Evolutionary conservation across 2,888 invertebrate genomes (phyloP).

Genomic region (Parthenolecanium corni): DNA sequence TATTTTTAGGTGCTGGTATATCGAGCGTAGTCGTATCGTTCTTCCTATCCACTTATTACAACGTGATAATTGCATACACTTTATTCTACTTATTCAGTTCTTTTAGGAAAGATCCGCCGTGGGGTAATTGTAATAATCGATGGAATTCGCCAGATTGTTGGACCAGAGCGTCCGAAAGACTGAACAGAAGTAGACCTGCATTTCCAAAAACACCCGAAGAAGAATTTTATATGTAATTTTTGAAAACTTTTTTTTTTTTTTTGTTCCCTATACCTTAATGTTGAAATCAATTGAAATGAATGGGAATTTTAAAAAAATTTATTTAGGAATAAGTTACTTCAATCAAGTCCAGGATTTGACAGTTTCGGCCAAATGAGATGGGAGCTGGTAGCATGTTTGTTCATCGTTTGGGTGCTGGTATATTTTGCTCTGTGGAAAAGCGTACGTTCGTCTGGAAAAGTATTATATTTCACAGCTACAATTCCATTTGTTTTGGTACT

Average conservation of each 20-base stretch:
- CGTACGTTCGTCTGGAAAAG: conserved; percentile 81
- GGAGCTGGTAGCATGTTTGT: conserved; percentile 78
- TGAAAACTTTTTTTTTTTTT: background rate
- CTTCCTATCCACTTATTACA: conserved; percentile 89
- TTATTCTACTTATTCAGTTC: conserved; percentile 88
- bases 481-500: conserved; percentile 80
- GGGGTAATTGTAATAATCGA: conserved; percentile 73
- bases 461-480: conserved; percentile 86
- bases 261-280: background rate
- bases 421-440: conserved; percentile 96
- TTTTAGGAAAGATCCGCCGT: conserved; percentile 75
- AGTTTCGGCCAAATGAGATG: conserved; percentile 68
- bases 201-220: conserved; percentile 74
- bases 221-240: conserved; percentile 79
- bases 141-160: conserved; percentile 80
- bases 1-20: conserved; percentile 74
- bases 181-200: conserved; percentile 48
- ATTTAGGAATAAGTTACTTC: conserved; percentile 69
- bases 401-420: conserved; percentile 86
- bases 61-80: conserved; percentile 88
- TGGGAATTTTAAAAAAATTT: too few relatives aligned
- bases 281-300: too few relatives aligned
- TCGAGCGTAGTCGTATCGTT: conserved; percentile 91
- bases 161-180: conserved; percentile 42
- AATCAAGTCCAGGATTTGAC: conserved; percentile 72